phyloP scores from a whole-genome alignment of 1,140 invertebrate genomes.

The Wasmannia auropunctata region DNA sequence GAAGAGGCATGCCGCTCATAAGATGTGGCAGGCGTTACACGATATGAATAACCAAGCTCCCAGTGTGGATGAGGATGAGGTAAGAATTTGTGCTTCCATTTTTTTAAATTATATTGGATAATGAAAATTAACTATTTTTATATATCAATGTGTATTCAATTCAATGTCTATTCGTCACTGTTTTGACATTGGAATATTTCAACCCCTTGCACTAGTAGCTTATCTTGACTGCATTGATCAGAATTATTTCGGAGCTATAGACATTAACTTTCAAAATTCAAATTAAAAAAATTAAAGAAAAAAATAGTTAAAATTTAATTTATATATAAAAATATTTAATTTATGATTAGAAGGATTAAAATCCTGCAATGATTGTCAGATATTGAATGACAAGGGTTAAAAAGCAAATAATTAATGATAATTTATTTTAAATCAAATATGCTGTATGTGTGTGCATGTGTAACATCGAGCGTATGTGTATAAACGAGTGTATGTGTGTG shows the following conservation, averaged over 20 bases:
- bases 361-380: not conserved
- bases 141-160: slow-evolving; percentile 2
- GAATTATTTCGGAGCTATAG: not conserved
- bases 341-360: not conserved
- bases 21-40: slow-evolving; percentile 95
- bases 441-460: slow-evolving; percentile 15
- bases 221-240: not conserved
- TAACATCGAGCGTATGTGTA: slow-evolving; percentile 43
- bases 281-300: not conserved
- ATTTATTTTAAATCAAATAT: slow-evolving; percentile 8
- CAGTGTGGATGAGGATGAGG: slow-evolving; percentile 86
- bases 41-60: slow-evolving; percentile 88
- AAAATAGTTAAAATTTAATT: not conserved
- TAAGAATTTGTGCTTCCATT: slow-evolving; percentile 69
- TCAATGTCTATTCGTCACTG: not conserved
- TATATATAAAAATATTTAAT: too few species aligned
- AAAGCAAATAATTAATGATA: not conserved
- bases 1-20: slow-evolving; percentile 96
- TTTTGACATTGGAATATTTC: not conserved
- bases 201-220: not conserved
- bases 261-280: not conserved
- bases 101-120: not conserved
- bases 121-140: not conserved
- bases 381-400: not conserved
- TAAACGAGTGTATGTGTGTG: slow-evolving; percentile 57